Base-by-base conservation (phyloP, 2,113 vertebrate species). In the Sinocyclocheilus anophthalmus region DNA sequence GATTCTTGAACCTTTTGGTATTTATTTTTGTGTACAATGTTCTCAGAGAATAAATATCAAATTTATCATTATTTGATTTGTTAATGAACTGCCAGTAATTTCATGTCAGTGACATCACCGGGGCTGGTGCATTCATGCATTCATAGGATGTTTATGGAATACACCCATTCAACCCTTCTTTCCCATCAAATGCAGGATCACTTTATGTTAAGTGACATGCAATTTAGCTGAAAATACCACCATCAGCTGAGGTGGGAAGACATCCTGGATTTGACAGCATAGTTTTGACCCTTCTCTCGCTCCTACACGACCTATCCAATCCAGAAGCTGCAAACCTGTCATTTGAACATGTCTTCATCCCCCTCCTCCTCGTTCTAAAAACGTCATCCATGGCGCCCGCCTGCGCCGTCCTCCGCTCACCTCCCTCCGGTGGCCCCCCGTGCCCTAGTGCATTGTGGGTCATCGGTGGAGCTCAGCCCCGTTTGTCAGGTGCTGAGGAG, bases 401-500 rank as follows among this genome's bases (percentile, higher is more conserved):
- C 69, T 86, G 83, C 53, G n/a, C 39, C 59, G 61, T 72, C 72
- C 39, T 39, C 33, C 16, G n/a, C 67, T 55, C 26, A 12, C 26
- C 73, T 55, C 45, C 13, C 85, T 55, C 22, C 65, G 22, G 69
- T 70, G 7, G 20, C 16, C 73, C 70, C 84, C 85, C 45, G 73
- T 50, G 85, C 81, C 84, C 80, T 81, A 73, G 85, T 82, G 78
- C 83, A 89, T 65, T 57, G 61, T 87, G 85, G 89, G 88, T 89
- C 89, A 86, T 72, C 78, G 90, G 87, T 87, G 90, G 92, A 93
- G 93, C 90, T 91, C 89, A 87, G 92, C 92, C 93, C 91, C 94
- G 93, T 88, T 70, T 89, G 89, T 97, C 96, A 97, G 96, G 96
- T 97, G 96, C 93, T 94, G 93, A 95, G 93, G 94, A 95, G 94